These are phyloP conservation scores for Chionomys nivalis DNA, from an alignment of 2,113 vertebrate species.

Conservation along the genomic window DNA sequence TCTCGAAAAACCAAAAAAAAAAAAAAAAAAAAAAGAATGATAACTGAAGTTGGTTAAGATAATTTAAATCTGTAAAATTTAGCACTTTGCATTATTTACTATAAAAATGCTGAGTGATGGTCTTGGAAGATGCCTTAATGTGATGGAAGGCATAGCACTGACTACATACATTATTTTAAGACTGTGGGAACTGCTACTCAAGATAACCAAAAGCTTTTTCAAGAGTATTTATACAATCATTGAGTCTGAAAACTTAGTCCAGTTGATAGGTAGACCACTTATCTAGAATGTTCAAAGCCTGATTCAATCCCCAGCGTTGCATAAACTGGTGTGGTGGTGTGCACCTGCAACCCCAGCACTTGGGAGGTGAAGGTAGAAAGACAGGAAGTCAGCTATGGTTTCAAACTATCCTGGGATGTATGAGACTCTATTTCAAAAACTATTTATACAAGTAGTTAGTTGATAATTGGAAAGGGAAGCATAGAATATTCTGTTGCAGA, in stretches of 20 bases:
- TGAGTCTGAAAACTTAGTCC: neutral
- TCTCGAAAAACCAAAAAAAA: too few species aligned
- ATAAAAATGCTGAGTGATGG: neutral
- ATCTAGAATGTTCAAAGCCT: neutral
- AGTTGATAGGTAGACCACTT: neutral
- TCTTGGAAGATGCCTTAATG: neutral
- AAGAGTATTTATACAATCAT: neutral
- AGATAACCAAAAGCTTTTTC: neutral
- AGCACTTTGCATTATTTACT: neutral
- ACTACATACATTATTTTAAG: conserved; percentile 16
- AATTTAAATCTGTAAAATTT: neutral
- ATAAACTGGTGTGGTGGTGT: neutral
- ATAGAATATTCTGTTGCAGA: neutral
- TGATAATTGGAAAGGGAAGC: neutral
- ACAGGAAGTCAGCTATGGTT: neutral
- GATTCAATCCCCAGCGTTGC: neutral
- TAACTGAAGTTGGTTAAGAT: neutral
- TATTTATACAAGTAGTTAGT: neutral
- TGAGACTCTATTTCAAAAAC: neutral
- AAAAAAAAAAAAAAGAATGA: too few species aligned
- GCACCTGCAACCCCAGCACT: neutral
- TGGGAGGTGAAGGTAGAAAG: neutral
- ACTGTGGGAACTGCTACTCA: neutral
- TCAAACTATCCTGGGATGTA: neutral
- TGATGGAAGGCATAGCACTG: neutral